These are phyloP conservation scores for Panthera uncia DNA, from an alignment of 2,113 vertebrate species.

Conservation along the genomic window DNA sequence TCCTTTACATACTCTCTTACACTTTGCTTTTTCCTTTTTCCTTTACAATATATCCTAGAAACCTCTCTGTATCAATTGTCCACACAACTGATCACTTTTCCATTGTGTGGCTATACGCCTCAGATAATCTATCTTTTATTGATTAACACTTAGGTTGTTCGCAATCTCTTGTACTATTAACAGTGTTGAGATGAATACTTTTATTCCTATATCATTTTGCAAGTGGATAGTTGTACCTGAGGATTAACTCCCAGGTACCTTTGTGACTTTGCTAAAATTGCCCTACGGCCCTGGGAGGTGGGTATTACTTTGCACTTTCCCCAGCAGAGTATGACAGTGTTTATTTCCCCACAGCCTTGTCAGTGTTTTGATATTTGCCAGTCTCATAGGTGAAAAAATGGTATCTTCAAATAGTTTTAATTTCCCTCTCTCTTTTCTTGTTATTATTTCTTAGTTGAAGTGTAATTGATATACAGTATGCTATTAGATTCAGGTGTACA, in stretches of 20 bases:
- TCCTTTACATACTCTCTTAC: neutral
- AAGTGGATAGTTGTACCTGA: neutral
- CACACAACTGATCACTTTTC: neutral
- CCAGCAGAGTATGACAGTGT: too few relatives aligned
- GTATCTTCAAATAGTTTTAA: neutral
- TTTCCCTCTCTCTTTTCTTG: neutral
- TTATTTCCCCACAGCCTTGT: neutral
- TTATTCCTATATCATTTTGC: neutral
- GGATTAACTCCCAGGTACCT: constrained; percentile 26
- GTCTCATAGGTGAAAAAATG: neutral
- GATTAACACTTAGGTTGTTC: neutral
- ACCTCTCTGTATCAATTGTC: neutral
- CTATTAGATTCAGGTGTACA: neutral
- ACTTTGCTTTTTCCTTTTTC: neutral
- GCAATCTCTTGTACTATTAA: neutral
- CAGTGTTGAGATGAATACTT: neutral
- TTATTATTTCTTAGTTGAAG: neutral
- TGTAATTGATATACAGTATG: neutral
- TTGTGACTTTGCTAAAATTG: neutral
- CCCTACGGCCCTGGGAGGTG: neutral
- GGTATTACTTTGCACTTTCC: neutral
- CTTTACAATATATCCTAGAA: neutral
- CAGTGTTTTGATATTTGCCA: neutral
- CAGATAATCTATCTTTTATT: neutral
- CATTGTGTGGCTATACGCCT: neutral